Conservation (phyloP, 2,113 vertebrate species). For the Chaenogobius annularis region DNA sequence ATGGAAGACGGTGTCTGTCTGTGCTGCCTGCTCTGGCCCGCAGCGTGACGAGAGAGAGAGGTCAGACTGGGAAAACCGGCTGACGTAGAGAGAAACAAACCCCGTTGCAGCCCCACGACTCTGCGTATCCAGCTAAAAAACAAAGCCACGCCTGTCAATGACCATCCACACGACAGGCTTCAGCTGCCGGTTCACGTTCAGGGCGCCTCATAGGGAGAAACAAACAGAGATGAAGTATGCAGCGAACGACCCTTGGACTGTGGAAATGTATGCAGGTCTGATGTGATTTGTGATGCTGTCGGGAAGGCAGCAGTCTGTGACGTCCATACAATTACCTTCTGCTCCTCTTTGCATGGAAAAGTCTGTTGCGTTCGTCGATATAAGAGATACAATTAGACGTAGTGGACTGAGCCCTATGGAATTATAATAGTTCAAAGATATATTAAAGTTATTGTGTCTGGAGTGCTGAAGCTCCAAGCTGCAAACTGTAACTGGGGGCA, state of each 20-base stretch:
- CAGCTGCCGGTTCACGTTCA: constrained; percentile 42
- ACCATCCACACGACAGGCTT: constrained; percentile 26
- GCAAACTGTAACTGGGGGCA: no score
- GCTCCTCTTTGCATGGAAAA: no score
- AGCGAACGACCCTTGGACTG: constrained; percentile 24
- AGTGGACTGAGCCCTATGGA: no score
- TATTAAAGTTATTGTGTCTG: no score
- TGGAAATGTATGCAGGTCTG: constrained; percentile 14
- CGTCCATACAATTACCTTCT: no score
- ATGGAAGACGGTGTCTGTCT: constrained; percentile 41
- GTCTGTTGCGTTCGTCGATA: no score
- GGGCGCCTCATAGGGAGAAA: constrained; percentile 30
- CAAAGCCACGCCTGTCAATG: constrained; percentile 46
- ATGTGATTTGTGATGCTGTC: constrained; percentile 16
- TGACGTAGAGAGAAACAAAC: constrained; percentile 58
- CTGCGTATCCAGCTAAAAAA: constrained; percentile 59
- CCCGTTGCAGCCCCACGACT: constrained; percentile 38
- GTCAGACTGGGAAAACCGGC: constrained; percentile 58
- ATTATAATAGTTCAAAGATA: no score
- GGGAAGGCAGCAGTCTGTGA: neutral
- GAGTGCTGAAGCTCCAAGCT: no score
- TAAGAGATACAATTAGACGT: no score
- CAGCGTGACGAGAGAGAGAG: constrained; percentile 46
- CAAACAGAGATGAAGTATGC: constrained; percentile 13
- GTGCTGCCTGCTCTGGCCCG: constrained; percentile 51